Evolutionary conservation across 2,113 vertebrate species (phyloP), one percentile per base, ranked within the genome.

Genomic region (Xenopus laevis): DNA sequence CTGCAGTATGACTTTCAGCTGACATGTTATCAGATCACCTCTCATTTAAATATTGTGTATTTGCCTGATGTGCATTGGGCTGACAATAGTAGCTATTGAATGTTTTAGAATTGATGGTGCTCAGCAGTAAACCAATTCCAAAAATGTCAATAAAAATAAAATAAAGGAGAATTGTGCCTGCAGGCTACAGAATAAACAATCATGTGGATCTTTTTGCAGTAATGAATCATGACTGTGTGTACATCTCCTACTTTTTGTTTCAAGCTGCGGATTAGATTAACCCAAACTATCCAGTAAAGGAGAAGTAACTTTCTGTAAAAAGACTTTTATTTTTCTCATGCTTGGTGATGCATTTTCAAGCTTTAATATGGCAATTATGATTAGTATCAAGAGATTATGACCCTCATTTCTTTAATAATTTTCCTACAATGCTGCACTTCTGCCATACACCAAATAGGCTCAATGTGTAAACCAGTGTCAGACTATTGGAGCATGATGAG

Each of bases 131-230:
- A 77, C 74, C 74, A 77, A 77, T 77, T 77, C 74, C 64, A 77
- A 77, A 77, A 77, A 63, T 77, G 74, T 69, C 74, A 77, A 77
- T 77, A 77, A 77, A 77, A 77, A 77, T 77, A 77, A 77, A 77
- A 77, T 77, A 77, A 77, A 77, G 74, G 74, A 77, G 74, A 77
- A 77, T 77, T 70, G 74, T 77, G 74, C 74, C 74, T 77, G 40
- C 33, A 64, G 63, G 74, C 74, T 69, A 62, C 46, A 68, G 66
- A 75, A 70, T 70, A 77, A 61, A 77, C 74, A 70, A 70, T 70
- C 30, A 52, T 64, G 59, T 57, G 67, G 67, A 63, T 77, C 66
- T 77, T 69, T 75, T 77, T 70, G 58, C 67, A 77, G 67, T 77
- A 77, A 77, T 77, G 74, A 77, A 70, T 70, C 74, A 77, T 70